A percentile compares a stretch with the other conserved stretches of the same genome.
These are phyloP conservation scores for Chymomyza amoena DNA, from an alignment of 2,888 invertebrate genomes.

Conservation along the genomic window DNA sequence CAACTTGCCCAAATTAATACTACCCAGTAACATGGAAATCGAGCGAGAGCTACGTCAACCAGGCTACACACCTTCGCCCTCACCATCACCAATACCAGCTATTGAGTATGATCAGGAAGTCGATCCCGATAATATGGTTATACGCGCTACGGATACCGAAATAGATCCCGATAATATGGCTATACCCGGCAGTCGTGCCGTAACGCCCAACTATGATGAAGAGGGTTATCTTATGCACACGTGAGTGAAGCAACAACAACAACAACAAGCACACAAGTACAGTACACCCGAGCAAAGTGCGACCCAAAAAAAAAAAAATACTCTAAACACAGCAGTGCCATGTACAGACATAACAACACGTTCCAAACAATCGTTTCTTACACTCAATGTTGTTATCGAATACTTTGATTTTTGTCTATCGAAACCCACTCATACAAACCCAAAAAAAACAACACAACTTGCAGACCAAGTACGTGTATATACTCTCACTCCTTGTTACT, in stretches of 20 bases:
- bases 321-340: constrained; percentile 19
- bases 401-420: not conserved
- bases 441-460: constrained; percentile 32
- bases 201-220: constrained; percentile 73
- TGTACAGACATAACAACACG: constrained; percentile 33
- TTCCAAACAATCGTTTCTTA: not conserved
- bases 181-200: constrained; percentile 71
- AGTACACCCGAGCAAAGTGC: constrained; percentile 15
- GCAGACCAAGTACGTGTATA: constrained; percentile 55
- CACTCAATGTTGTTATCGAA: constrained; percentile 1
- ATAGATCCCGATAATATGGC: constrained; percentile 76
- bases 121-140: constrained; percentile 77
- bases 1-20: constrained; percentile 78
- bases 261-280: constrained; percentile 8
- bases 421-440: not conserved
- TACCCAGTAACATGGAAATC: constrained; percentile 76
- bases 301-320: not conserved
- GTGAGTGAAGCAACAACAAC: constrained; percentile 72
- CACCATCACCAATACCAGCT: constrained; percentile 75
- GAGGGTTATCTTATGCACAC: constrained; percentile 76
- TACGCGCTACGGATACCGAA: constrained; percentile 70
- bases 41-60: constrained; percentile 44
- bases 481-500: constrained; percentile 30
- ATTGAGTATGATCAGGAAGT: constrained; percentile 76
- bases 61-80: constrained; percentile 72